A percentile compares a stretch with the other conserved stretches of the same genome.
Conservation (phyloP, 2,797 vertebrate genomes). For the Hyperoplus lanceolatus region DNA sequence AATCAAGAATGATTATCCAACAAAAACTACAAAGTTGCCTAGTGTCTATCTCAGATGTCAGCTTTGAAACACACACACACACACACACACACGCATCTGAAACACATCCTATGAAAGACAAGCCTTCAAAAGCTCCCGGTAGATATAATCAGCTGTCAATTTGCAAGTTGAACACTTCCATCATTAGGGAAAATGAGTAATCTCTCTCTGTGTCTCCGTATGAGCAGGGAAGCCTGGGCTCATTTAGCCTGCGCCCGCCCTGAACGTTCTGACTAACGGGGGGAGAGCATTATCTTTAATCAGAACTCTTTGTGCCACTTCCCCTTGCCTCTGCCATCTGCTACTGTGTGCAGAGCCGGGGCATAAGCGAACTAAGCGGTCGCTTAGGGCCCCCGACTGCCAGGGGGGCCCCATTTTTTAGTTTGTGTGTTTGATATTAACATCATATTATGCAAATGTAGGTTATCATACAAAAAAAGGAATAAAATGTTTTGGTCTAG, state of each 20-base stretch:
- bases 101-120: conserved; percentile 59
- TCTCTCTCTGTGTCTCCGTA: conserved; percentile 55
- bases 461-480: no score
- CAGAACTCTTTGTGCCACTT: conserved; percentile 85
- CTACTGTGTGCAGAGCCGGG: conserved; percentile 18
- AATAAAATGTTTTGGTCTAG: no score
- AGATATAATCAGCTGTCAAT: conserved; percentile 79
- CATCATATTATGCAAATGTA: no score
- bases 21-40: no score
- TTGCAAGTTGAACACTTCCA: conserved; percentile 70
- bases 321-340: conserved; percentile 81
- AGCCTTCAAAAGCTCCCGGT: conserved; percentile 63
- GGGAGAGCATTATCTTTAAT: conserved; percentile 80
- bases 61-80: no score
- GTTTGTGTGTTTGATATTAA: no score
- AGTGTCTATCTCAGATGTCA: no score
- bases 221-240: conserved; percentile 63
- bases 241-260: conserved; percentile 72
- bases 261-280: conserved; percentile 77
- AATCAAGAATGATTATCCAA: no score
- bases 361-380: no score
- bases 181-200: conserved; percentile 76
- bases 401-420: no score
- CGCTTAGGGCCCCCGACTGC: no score
- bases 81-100: conserved; percentile 15